Evolutionary conservation across 2,888 invertebrate species (phyloP), one percentile per base, ranked within the genome.

Genomic region (Patella depressa): DNA sequence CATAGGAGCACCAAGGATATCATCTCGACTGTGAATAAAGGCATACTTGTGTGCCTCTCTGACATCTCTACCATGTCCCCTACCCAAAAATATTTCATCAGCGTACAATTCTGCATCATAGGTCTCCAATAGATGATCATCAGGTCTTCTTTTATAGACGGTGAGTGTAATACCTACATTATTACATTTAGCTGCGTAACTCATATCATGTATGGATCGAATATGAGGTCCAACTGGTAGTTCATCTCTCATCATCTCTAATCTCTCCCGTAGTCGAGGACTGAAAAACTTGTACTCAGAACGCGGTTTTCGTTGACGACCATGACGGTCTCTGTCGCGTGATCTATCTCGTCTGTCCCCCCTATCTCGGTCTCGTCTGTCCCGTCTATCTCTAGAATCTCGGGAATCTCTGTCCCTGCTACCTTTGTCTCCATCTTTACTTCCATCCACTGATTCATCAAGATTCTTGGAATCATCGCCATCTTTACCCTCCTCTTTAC

Each of bases 281-380:
- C 65, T 65, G 65, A 65, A 65, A 15, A 65, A 65, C 24, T 65
- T 65, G 24, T 65, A 65, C 24, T 65, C 65, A 24, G 65, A 65
- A 11, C 65, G 19, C 2, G 65, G 65, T 65, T 65, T 65, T 12
- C 65, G 65, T 65, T 65, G 65, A 24, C 65, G 65, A 24, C 65
- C 65, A 65, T 65, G 65, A 24, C 65, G 19, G 11, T 65, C 65
- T 12, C 65, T 9, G 65, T 65, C 65, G 0, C 24, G 65, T 11
- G 19, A 24, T 24, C 24, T 24, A 11, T 65, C 65, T 65, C 65
- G 65, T 1, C 19, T 24, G 9, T 24, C 11, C 12, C 24, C 65
- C 5, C 65, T 19, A 24, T 24, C 12, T 19, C 24, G 14, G 15
- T 65, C 65, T 65, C 24, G 19, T 24, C 65, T 24, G 11, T 24